Conservation (phyloP, 2,113 vertebrate species). For the Thamnaconus septentrionalis region DNA sequence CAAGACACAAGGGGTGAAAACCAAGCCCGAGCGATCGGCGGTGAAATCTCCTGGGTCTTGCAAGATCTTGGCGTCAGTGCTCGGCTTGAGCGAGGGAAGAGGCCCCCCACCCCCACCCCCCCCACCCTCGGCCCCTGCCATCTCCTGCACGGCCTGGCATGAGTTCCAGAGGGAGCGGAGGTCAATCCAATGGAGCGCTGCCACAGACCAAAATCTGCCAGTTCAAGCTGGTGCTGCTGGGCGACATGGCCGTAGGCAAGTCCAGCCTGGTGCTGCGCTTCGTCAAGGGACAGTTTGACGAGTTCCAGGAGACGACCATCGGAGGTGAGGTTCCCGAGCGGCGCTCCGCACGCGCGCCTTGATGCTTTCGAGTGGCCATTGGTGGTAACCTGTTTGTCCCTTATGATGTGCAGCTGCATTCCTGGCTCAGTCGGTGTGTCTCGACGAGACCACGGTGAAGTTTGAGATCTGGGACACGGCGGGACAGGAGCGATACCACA, state of each 20-base stretch:
- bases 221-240: constrained; percentile 84
- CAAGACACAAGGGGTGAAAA: neutral
- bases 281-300: constrained; percentile 85
- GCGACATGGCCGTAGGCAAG: constrained; percentile 85
- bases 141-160: constrained; percentile 61
- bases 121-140: constrained; percentile 26
- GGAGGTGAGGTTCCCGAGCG: constrained; percentile 74
- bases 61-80: constrained; percentile 7
- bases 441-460: constrained; percentile 85
- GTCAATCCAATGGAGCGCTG: constrained; percentile 76
- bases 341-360: neutral
- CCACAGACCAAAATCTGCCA: constrained; percentile 86
- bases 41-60: no score
- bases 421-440: constrained; percentile 84
- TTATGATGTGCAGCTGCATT: constrained; percentile 74
- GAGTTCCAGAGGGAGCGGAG: constrained; percentile 77
- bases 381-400: neutral
- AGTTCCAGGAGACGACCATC: constrained; percentile 85
- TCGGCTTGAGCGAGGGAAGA: constrained; percentile 33
- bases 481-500: constrained; percentile 84
- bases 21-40: neutral
- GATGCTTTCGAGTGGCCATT: no score
- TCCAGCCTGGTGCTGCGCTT: constrained; percentile 85
- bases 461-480: constrained; percentile 88
- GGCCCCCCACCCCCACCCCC: constrained; percentile 39